These are phyloP conservation scores for Andrena fulva DNA, from an alignment of 2,888 invertebrate species.

Conservation along the genomic window DNA sequence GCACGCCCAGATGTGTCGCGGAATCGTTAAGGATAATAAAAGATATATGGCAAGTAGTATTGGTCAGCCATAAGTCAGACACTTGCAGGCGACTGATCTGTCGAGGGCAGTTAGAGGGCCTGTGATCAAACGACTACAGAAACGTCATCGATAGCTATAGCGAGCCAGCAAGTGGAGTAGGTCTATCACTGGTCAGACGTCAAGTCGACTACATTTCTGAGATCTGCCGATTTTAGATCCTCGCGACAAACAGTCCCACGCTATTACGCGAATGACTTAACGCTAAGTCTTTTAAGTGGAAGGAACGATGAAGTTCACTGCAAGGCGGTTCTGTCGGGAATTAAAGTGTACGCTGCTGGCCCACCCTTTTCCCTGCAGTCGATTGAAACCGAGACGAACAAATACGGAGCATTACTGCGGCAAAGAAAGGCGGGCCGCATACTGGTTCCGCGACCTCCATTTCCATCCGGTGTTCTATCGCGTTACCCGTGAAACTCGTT, in stretches of 20 bases:
- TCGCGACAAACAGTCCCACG: no score
- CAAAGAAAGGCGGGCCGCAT: constrained; percentile 40
- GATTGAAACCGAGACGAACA: constrained; percentile 52
- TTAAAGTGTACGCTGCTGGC: constrained; percentile 40
- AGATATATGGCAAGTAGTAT: not conserved
- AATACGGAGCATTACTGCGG: constrained; percentile 51
- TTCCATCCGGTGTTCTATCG: constrained; percentile 49
- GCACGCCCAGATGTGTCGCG: not conserved
- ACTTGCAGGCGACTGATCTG: no score
- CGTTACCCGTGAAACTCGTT: constrained; percentile 47
- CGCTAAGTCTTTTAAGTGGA: not conserved
- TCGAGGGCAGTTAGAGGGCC: no score
- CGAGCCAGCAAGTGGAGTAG: no score
- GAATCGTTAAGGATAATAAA: not conserved
- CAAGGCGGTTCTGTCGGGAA: constrained; percentile 24
- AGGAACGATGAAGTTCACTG: constrained; percentile 46
- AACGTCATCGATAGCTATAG: no score
- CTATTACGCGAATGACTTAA: no score
- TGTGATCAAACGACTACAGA: no score
- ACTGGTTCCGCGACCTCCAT: constrained; percentile 51
- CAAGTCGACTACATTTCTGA: no score
- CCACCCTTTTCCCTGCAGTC: constrained; percentile 37
- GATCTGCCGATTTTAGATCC: no score
- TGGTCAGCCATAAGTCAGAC: not conserved
- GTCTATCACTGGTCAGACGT: no score